phyloP scores from a whole-genome alignment of 2,797 vertebrate genomes.

The Rhinella marina region DNA sequence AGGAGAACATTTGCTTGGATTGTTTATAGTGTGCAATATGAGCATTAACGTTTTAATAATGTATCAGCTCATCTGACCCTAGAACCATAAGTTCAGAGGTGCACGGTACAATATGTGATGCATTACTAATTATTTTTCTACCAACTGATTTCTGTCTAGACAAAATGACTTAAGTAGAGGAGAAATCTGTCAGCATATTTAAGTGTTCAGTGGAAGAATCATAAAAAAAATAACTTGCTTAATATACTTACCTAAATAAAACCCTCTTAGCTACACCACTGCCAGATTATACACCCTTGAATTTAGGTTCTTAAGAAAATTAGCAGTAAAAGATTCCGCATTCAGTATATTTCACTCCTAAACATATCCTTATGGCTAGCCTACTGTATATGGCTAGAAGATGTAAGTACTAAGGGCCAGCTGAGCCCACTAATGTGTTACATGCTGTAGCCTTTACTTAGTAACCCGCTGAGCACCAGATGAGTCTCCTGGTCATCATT shows the following conservation, averaged over 20 bases:
- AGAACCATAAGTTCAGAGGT: background rate
- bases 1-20: constrained; percentile 5
- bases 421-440: background rate
- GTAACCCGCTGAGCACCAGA: background rate
- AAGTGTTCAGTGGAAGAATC: background rate
- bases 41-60: constrained; percentile 9
- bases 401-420: background rate
- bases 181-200: constrained; percentile 37
- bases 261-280: background rate
- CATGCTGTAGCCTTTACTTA: background rate
- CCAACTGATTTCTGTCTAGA: constrained; percentile 46
- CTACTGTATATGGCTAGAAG: background rate
- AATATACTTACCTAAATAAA: constrained; percentile 29
- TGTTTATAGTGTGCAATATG: constrained; percentile 31
- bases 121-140: constrained; percentile 38
- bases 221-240: constrained; percentile 25
- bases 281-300: background rate
- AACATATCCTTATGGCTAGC: background rate
- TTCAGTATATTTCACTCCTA: background rate
- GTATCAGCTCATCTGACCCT: constrained; percentile 34
- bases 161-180: constrained; percentile 17
- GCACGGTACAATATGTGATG: background rate
- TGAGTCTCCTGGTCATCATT: background rate
- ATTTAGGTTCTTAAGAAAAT: background rate
- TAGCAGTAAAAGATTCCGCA: background rate